Percentiles rank a stretch among this genome's conserved stretches.
Conservation (phyloP, 2,113 vertebrate species). For the Callithrix jacchus region DNA sequence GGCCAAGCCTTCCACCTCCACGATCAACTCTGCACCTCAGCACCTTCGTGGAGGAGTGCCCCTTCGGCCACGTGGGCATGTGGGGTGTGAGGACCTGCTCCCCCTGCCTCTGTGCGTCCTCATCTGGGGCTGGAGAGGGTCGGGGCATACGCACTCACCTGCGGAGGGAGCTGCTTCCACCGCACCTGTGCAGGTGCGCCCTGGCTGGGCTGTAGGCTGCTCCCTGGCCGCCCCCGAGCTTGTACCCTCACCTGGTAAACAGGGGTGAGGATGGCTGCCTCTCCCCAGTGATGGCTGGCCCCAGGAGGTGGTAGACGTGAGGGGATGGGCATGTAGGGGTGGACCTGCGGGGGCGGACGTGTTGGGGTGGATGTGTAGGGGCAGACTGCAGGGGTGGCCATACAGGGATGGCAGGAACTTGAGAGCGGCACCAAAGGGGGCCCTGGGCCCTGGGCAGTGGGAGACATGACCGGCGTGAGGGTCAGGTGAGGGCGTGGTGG, state of each 20-base stretch:
- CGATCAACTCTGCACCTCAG: not conserved
- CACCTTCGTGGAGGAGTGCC: too few species aligned
- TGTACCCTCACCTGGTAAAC: not conserved
- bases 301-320: too few species aligned
- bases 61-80: not conserved
- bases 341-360: too few species aligned
- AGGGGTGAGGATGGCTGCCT: not conserved
- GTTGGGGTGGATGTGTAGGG: too few species aligned
- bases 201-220: not conserved
- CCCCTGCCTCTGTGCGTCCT: not conserved
- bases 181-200: too few species aligned
- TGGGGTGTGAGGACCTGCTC: not conserved
- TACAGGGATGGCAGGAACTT: too few species aligned
- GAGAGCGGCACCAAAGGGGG: too few species aligned
- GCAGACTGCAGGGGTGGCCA: too few species aligned
- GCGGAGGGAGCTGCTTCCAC: too few species aligned
- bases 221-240: not conserved
- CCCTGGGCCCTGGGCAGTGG: too few species aligned
- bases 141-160: not conserved
- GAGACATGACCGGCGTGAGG: not conserved
- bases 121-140: too few species aligned
- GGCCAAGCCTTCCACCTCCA: not conserved
- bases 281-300: not conserved
- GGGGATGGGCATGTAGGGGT: too few species aligned
- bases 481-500: rapidly evolving